These are phyloP conservation scores for Ictalurus punctatus DNA, from an alignment of 2,113 vertebrate species.

Conservation along the genomic window DNA sequence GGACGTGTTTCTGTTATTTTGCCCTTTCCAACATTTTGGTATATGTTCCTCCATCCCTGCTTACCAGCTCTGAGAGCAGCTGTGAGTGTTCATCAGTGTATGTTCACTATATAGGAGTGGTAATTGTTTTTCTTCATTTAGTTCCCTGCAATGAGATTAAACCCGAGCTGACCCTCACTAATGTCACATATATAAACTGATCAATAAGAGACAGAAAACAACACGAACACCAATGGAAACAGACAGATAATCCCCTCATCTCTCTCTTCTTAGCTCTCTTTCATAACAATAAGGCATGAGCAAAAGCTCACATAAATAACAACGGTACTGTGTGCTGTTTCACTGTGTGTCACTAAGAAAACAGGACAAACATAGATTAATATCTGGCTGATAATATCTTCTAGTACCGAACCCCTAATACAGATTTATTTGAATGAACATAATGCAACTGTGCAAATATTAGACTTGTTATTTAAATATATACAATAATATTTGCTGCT, in stretches of 20 bases:
- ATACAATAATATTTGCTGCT: not conserved
- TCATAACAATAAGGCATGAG: not conserved
- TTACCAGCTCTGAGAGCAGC: not conserved
- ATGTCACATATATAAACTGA: conserved; percentile 39
- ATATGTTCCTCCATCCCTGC: not conserved
- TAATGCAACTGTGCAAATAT: not conserved
- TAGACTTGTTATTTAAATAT: not conserved
- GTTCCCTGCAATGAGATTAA: conserved; percentile 45
- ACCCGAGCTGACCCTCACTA: conserved; percentile 38
- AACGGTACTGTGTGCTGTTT: not conserved
- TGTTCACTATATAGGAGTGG: conserved; percentile 13
- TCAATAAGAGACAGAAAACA: conserved; percentile 34
- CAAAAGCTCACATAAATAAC: not conserved
- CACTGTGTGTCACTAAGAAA: not conserved
- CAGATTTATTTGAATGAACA: not conserved
- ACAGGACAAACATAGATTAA: not conserved
- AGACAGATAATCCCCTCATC: not conserved
- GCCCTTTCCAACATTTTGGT: not conserved
- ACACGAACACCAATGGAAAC: conserved; percentile 15
- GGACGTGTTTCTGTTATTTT: not conserved
- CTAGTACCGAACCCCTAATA: not conserved
- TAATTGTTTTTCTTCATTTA: conserved; percentile 46
- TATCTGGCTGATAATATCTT: not conserved
- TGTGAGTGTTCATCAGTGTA: not conserved
- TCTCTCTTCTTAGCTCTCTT: too few species aligned